Conservation (phyloP, 2,888 invertebrate species). For the Agriotes lineatus region DNA sequence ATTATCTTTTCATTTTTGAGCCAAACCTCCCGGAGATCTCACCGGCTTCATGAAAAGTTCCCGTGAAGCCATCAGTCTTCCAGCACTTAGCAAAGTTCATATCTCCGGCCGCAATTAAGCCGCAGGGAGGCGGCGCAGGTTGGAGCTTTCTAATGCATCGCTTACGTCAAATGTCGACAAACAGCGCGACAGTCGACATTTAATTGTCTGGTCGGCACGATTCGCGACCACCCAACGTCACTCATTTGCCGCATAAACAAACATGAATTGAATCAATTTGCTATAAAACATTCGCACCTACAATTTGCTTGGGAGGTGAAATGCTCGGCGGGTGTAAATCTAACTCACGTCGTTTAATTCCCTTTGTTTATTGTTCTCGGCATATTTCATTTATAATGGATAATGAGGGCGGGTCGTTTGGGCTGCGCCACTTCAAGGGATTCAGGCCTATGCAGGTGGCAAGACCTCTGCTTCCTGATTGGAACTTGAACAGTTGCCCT, state of each 20-base stretch:
- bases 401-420: not conserved
- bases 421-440: not conserved
- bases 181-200: constrained; percentile 43
- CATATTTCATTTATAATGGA: constrained; percentile 10
- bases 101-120: constrained; percentile 19
- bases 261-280: constrained; percentile 26
- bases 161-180: constrained; percentile 19
- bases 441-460: not conserved
- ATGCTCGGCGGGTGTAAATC: constrained; percentile 10
- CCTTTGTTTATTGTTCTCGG: constrained; percentile 30
- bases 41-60: no score
- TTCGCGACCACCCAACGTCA: constrained; percentile 47
- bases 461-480: no score
- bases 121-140: constrained; percentile 16
- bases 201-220: constrained; percentile 45
- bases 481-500: no score
- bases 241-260: constrained; percentile 18
- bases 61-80: not conserved
- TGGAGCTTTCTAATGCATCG: constrained; percentile 28
- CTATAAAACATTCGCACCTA: constrained; percentile 23
- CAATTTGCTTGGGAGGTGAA: constrained; percentile 16
- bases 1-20: no score
- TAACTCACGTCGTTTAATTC: constrained; percentile 24
- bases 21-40: no score
- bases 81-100: not conserved